Evolutionary conservation across 1,140 invertebrate genomes (phyloP).

Genomic region (Popillia japonica): DNA sequence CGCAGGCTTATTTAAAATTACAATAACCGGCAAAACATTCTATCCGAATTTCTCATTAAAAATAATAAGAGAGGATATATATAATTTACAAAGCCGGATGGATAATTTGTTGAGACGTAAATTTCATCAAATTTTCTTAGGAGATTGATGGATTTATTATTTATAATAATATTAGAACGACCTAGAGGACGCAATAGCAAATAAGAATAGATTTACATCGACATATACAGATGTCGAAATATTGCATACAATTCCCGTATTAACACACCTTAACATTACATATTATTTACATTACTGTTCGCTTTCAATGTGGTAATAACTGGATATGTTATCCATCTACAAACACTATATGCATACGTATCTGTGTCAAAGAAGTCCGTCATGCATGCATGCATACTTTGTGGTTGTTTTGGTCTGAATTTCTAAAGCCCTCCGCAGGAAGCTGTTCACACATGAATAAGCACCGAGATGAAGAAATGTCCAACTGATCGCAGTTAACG

Average conservation of each 20-base stretch:
- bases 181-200: too few species aligned
- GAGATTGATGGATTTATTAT: too few species aligned
- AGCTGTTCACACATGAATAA: constrained; percentile 13
- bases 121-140: too few species aligned
- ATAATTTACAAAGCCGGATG: not conserved
- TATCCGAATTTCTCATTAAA: not conserved
- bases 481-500: constrained; percentile 1
- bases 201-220: too few species aligned
- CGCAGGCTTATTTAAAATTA: not conserved
- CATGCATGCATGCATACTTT: not conserved
- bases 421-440: not conserved
- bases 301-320: not conserved
- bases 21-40: not conserved
- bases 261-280: not conserved
- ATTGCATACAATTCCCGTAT: not conserved
- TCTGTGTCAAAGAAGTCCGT: constrained; percentile 25
- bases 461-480: constrained; percentile 22
- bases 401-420: constrained; percentile 20
- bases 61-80: not conserved
- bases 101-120: not conserved
- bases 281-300: constrained; percentile 13
- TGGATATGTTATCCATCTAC: not conserved
- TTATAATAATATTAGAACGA: too few species aligned
- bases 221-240: not conserved
- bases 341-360: not conserved